Evolutionary conservation across 1,140 invertebrate genomes (phyloP), one percentile per base, ranked within the genome.

Genomic region (Drosophila parvula): DNA sequence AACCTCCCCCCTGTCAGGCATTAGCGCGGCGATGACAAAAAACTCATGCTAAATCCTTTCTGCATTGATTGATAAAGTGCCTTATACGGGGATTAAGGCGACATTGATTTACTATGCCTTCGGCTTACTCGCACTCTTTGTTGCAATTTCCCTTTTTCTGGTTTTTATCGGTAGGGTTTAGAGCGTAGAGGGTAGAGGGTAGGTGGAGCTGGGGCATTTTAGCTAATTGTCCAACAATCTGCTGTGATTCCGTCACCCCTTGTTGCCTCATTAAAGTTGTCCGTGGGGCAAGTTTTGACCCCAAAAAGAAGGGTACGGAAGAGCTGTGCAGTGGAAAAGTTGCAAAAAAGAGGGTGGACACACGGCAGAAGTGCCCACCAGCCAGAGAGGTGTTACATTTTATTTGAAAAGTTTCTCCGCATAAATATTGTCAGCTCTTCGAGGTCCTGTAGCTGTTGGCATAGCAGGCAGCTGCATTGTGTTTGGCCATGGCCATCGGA

Each of bases 41-140:
- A 79, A 88, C 79, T 74, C 80, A 70, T 59, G 69, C 69, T 73
- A 89, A 89, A 89, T 90, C 84, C 85, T 84, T 89, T 89, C 78
- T 90, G 84, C 84, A 90, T 90, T 89, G 84, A 89, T 89, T 89
- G 84, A 89, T 89, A 89, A 89, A 90, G 84, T 89, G 78, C 84
- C 84, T 89, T 90, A 90, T 89, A 85, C 69, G 78, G 74, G 84
- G 85, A 90, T 89, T 89, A 89, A 55, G 74, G 70, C 74, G 84
- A 89, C 85, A 89, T 84, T 90, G 84, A 89, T 88, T 88, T 89
- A 88, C 85, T 84, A 81, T 73, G 80, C 80, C 68, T 57, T 69
- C 56, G 78, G 74, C 78, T 80, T 82, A 76, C 71, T 71, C 75
- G 38, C 69, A 78, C 74, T 75, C 58, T 69, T 41, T 41, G 40